Evolutionary conservation across 2,113 vertebrate species (phyloP).

Genomic region (Salvator merianae): DNA sequence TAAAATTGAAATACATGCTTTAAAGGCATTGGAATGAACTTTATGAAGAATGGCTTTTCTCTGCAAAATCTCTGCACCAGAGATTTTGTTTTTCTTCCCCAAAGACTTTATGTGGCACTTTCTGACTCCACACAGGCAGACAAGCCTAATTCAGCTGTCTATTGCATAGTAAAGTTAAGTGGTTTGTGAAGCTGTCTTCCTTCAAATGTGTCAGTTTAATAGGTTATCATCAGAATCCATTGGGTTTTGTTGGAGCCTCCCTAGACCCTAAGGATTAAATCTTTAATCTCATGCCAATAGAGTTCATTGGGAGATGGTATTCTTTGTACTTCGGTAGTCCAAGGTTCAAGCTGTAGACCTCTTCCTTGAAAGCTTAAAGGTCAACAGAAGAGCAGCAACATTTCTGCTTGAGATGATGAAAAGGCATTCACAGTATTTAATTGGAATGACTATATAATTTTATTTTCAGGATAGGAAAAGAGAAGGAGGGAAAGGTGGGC

Average conservation of each 20-base stretch:
- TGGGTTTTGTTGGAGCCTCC: slow-evolving; percentile 60
- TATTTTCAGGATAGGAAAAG: not conserved
- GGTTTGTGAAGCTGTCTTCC: slow-evolving; percentile 64
- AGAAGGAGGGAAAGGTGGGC: not conserved
- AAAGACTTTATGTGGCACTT: slow-evolving; percentile 56
- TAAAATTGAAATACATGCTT: slow-evolving; percentile 28
- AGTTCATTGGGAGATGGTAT: not conserved
- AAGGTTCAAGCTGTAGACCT: not conserved
- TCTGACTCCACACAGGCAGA: slow-evolving; percentile 62
- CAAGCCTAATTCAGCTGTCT: slow-evolving; percentile 67
- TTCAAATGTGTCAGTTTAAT: slow-evolving; percentile 70
- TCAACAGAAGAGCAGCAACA: not conserved
- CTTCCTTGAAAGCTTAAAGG: not conserved
- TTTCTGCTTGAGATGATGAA: not conserved
- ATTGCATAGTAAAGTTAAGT: slow-evolving; percentile 60
- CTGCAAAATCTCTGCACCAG: slow-evolving; percentile 49
- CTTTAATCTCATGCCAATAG: slow-evolving; percentile 30
- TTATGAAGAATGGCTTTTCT: slow-evolving; percentile 43
- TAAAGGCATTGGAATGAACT: slow-evolving; percentile 48
- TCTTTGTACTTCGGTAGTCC: not conserved
- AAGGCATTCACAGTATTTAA: not conserved
- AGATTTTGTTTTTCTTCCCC: slow-evolving; percentile 56
- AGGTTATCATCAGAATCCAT: slow-evolving; percentile 23
- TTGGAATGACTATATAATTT: not conserved
- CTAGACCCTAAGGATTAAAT: slow-evolving; percentile 35